Conservation (phyloP, 2,888 invertebrate species). For the Lottia scabra region DNA sequence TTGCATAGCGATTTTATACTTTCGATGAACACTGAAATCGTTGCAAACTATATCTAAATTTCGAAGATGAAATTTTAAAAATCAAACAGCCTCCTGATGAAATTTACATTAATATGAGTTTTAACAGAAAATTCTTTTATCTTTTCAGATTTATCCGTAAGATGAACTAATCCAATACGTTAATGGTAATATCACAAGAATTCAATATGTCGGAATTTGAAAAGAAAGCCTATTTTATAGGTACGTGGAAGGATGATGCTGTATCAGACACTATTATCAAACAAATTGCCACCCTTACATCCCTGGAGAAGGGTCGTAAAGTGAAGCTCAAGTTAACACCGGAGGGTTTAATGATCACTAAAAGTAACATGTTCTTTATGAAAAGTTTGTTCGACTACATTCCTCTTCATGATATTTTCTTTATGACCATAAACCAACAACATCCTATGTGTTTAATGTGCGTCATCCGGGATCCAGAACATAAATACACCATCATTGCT, state of each 20-base stretch:
- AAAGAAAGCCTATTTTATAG: slow-evolving; percentile 45
- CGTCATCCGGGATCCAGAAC: slow-evolving; percentile 35
- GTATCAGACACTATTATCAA: slow-evolving; percentile 43
- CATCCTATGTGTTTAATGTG: slow-evolving; percentile 44
- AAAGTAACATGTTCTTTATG: slow-evolving; percentile 31
- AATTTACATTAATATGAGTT: no score
- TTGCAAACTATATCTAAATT: no score
- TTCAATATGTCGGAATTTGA: slow-evolving; percentile 26
- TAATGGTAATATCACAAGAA: neutral
- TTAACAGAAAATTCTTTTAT: no score
- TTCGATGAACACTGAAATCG: no score
- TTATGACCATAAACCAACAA: slow-evolving; percentile 44
- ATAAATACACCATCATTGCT: slow-evolving; percentile 43
- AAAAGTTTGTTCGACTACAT: slow-evolving; percentile 36
- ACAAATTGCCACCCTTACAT: slow-evolving; percentile 36
- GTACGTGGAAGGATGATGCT: slow-evolving; percentile 42
- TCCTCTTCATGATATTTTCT: slow-evolving; percentile 38
- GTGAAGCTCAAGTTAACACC: slow-evolving; percentile 40
- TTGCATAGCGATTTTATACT: no score
- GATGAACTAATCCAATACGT: neutral
- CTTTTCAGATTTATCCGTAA: no score
- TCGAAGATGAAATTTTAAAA: no score
- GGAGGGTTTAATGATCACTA: slow-evolving; percentile 40
- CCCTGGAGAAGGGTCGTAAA: slow-evolving; percentile 43
- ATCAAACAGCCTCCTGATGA: no score